Percentiles rank a stretch among this genome's conserved stretches.
Conservation (phyloP, 2,888 invertebrate species). For the Heliconius ismenius region DNA sequence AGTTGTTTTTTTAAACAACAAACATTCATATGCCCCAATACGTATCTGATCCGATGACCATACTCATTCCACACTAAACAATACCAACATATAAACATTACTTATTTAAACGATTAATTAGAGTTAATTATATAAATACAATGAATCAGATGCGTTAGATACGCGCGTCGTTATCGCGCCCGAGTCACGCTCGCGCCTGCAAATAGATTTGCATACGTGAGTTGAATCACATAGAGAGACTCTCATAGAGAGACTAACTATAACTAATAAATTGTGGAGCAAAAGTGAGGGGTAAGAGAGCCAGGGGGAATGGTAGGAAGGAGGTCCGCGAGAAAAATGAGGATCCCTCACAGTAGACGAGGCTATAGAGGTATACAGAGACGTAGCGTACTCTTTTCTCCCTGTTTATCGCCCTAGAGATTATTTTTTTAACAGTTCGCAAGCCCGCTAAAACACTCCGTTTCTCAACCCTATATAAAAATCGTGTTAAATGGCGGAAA, state of each 20-base stretch:
- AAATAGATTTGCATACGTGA: constrained; percentile 16
- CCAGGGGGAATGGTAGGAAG: too few species aligned
- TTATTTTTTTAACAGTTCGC: too few species aligned
- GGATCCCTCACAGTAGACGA: neutral
- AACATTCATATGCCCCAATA: too few species aligned
- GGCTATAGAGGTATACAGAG: neutral
- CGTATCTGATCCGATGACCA: neutral
- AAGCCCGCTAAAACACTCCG: too few species aligned
- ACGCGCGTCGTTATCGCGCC: neutral
- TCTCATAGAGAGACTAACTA: neutral
- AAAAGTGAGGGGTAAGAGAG: neutral
- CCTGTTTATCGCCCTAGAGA: too few species aligned
- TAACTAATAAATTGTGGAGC: neutral
- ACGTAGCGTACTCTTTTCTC: neutral
- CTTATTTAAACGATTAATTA: neutral
- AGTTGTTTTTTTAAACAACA: neutral
- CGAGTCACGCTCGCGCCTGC: constrained; percentile 2
- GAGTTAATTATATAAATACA: neutral
- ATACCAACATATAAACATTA: neutral
- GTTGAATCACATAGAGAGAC: neutral
- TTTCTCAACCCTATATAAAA: too few species aligned
- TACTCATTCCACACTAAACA: neutral
- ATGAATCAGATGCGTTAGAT: neutral
- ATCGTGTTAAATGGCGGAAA: too few species aligned
- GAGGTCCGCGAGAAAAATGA: too few species aligned